These are phyloP conservation scores for Ormyrus labotus DNA, from an alignment of 2,888 invertebrate genomes.

Conservation along the genomic window DNA sequence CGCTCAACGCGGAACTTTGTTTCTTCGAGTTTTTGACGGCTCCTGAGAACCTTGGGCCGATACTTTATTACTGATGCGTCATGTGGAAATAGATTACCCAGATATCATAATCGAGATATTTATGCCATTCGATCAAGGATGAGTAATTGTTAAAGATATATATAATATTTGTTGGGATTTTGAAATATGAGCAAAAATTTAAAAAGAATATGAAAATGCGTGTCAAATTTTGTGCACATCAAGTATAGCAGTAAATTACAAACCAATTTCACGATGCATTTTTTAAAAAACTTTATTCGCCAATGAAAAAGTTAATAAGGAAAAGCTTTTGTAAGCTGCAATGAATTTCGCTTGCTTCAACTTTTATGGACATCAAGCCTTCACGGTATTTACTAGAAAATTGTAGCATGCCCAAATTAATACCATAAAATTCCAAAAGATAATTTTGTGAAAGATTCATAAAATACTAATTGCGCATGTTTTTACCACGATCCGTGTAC, in stretches of 20 bases:
- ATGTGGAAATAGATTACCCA: too few relatives aligned
- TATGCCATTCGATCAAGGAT: too few relatives aligned
- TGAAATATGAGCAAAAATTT: too few relatives aligned
- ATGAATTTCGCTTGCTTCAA: neutral
- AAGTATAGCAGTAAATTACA: neutral
- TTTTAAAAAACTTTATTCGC: neutral
- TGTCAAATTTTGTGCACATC: neutral
- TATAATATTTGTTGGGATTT: too few relatives aligned
- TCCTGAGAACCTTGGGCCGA: too few relatives aligned
- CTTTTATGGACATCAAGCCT: neutral
- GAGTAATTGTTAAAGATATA: too few relatives aligned
- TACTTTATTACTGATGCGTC: too few relatives aligned
- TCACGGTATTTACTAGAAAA: conserved; percentile 10
- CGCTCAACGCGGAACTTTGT: too few relatives aligned
- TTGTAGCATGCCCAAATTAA: conserved; percentile 8
- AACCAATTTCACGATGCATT: neutral
- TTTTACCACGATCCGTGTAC: too few relatives aligned
- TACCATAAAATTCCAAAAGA: conserved; percentile 14
- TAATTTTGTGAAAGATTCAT: conserved; percentile 22
- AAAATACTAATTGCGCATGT: too few relatives aligned
- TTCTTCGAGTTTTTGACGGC: too few relatives aligned
- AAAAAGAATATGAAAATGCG: neutral
- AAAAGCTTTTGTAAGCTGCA: conserved; percentile 10
- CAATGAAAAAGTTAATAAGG: conserved; percentile 16
- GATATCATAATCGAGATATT: too few relatives aligned